These are phyloP conservation scores for Nothoprocta perdicaria DNA, from an alignment of 2,113 vertebrate species.

Conservation along the genomic window DNA sequence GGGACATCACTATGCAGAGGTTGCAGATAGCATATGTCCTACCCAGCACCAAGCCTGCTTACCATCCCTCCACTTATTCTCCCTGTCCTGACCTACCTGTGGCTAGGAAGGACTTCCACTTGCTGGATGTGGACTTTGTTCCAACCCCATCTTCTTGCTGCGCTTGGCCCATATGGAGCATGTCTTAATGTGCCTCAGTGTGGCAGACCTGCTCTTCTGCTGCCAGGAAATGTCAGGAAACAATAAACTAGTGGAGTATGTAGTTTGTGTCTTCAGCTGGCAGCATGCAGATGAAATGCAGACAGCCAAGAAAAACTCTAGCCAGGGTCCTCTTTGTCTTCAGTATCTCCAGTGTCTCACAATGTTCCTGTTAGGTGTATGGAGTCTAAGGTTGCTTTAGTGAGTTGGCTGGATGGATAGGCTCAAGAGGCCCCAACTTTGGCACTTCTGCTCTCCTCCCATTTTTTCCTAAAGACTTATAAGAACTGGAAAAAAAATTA, in stretches of 20 bases:
- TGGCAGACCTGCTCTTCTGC: neutral
- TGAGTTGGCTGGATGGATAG: neutral
- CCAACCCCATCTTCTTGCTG: neutral
- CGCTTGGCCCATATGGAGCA: neutral
- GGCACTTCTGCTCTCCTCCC: rapidly evolving
- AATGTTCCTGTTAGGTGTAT: neutral
- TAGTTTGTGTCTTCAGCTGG: neutral
- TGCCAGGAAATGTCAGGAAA: neutral
- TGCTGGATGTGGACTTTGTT: neutral
- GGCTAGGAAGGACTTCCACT: neutral
- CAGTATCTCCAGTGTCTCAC: neutral
- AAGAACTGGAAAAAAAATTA: neutral
- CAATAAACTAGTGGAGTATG: neutral
- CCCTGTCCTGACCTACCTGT: neutral
- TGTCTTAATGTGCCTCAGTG: neutral
- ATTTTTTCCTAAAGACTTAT: neutral
- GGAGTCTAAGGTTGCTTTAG: neutral
- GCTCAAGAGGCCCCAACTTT: neutral
- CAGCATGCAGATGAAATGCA: neutral
- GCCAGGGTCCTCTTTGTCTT: neutral
- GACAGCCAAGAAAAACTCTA: neutral
- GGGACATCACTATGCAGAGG: rapidly evolving
- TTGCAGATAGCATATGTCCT: neutral
- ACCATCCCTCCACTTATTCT: neutral
- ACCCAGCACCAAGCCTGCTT: neutral